Base-by-base conservation (phyloP, 2,797 vertebrate species). In the Pogonophryne albipinna region DNA sequence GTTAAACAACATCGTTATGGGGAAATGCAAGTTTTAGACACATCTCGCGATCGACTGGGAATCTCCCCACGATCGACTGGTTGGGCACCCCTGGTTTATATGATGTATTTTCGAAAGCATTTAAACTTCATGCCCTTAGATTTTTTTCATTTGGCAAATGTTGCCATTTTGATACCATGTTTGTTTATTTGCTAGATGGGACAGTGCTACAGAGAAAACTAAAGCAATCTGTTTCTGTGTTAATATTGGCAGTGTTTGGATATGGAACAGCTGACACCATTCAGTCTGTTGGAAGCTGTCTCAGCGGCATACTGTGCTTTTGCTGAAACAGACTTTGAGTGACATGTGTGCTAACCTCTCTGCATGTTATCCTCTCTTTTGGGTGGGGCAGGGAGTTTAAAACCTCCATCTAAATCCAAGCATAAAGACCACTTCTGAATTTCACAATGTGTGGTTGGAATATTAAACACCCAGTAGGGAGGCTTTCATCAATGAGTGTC, bases 401-500 rank as follows among this genome's bases (percentile, higher is more conserved):
- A 53, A 31, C 9, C 20, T 60, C 34, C 66, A 10, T 71, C 50
- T 71, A 46, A 52, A 67, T 66, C 46, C 19, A 20, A 66, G 53
- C 50, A 66, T 65, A 81, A 76, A 57, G 55, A 79, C 46, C 9
- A 46, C 55, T 52, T 80, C 52, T 84, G 71, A 78, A 82, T 80
- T 79, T 81, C 68, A 58, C 82, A 57, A 68, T 16, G 68, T 74
- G 84, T 78, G 82, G 72, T 27, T 78, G 53, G 80, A 86, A 90
- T 86, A 82, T 85, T 81, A 84, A 92, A 83, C 66, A 44, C 12
- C 27, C 27, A 3, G 55, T 8, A 10, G 12, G 57, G 53, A 44
- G 23, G 34, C 57, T 71, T 81, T 74, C 70, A 80, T 86, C 78
- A 79, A 64, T 78, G 80, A 89, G 60, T 63, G 51, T 82, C 74